A percentile compares a stretch with the other conserved stretches of the same genome.
Conservation (phyloP, 2,113 vertebrate species). For the Zosterops hypoxanthus region DNA sequence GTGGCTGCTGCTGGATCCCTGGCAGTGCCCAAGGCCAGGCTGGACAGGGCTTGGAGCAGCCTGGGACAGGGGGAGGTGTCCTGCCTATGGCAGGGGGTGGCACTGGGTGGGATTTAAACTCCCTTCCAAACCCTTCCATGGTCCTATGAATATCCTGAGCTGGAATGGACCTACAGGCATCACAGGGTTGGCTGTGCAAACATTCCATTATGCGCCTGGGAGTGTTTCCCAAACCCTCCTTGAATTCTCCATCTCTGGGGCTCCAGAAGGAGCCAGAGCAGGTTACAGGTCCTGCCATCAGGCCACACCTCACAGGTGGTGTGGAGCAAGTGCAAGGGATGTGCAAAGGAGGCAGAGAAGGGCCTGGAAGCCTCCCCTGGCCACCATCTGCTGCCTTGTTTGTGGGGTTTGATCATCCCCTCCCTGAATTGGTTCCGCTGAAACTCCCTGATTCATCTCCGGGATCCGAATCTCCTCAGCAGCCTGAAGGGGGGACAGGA, state of each 20-base stretch:
- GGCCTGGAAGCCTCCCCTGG: neutral
- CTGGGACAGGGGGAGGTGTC: neutral
- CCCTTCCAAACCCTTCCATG: neutral
- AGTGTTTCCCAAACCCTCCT: neutral
- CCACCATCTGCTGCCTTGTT: neutral
- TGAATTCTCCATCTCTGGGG: neutral
- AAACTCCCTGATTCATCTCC: neutral
- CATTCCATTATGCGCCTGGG: accelerated
- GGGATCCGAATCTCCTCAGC: neutral
- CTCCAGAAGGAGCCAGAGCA: neutral
- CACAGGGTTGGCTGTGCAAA: neutral
- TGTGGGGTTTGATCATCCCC: slow-evolving; percentile 17
- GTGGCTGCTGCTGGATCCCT: neutral
- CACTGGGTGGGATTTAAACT: accelerated
- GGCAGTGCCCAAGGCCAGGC: accelerated
- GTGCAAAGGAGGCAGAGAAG: neutral
- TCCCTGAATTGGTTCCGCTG: neutral
- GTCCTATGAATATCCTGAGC: neutral
- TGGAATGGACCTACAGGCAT: neutral
- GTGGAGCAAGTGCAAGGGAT: neutral
- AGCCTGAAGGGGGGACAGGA: neutral
- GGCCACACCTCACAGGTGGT: neutral
- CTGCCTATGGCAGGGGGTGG: neutral
- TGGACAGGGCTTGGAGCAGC: neutral
- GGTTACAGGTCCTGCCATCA: neutral